Base-by-base conservation (phyloP, 2,113 vertebrate genomes). In the Thamnophis sirtalis region DNA sequence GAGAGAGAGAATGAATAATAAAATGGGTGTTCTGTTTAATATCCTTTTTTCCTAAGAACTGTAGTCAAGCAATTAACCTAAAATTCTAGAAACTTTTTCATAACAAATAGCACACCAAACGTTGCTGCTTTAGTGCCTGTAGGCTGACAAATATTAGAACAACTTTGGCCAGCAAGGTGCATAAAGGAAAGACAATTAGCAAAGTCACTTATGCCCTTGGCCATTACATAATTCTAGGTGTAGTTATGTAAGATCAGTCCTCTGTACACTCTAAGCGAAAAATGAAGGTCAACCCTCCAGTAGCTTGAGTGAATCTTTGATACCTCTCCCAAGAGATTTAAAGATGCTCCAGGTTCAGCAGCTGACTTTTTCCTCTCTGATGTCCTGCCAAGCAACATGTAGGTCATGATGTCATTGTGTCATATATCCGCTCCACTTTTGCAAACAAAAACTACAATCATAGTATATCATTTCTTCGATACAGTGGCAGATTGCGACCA, bases 1-100 rank as follows among this genome's bases (percentile, higher is more conserved):
- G 56, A 9, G 24, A 9, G 8, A 60, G 56, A 60, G 56, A 21
- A 5, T 21, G 88, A n/a, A 19, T 56, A 96, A 96, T 95, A 92
- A 94, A 96, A 93, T 90, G 19, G 3, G 90, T 73, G 11, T 48
- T 93, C 93, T 93, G 55, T 87, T 94, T 94, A 92, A 87, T 94
- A 92, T 84, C 92, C 84, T 54, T 51, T 21, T 91, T 91, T 87
- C 89, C 80, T 85, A 94, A 90, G 48, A 0, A 28, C 0, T 73
- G 21, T 54, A 19, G 21, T 49, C 73, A 33, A 50, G 19, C 5
- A 63, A 88, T 84, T 89, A 84, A 91, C 93, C 87, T 91, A 90
- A 88, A 87, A 90, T 0, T 56, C 3, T 8, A 5, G 63, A n/a
- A 51, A 84, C 55, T 10, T 58, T 63, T 55, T 89, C 43, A 15